Conservation (phyloP, 1,140 invertebrate species). For the Matsumurasca onukii region DNA sequence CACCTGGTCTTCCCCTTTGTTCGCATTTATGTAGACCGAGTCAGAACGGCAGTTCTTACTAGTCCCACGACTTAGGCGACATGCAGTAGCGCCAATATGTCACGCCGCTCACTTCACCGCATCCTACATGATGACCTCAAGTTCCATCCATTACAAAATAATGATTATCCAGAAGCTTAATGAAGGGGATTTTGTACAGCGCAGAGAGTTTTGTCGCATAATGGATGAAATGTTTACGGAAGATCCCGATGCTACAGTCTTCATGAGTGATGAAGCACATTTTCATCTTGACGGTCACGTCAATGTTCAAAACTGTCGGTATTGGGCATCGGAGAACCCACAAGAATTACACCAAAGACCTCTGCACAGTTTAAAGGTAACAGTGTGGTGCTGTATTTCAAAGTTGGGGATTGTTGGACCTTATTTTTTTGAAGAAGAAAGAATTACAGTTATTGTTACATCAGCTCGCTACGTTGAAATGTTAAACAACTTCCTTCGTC, state of each 20-base stretch:
- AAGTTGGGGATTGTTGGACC: conserved; percentile 35
- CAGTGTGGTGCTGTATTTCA: conserved; percentile 41
- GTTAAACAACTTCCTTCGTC: conserved; percentile 34
- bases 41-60: conserved; percentile 12
- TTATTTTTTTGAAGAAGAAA: conserved; percentile 3
- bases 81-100: conserved; percentile 11
- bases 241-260: conserved; percentile 35
- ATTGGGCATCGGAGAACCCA: conserved; percentile 42
- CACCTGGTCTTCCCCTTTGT: conserved; percentile 26
- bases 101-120: conserved; percentile 19
- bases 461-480: conserved; percentile 35
- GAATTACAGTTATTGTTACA: conserved; percentile 18
- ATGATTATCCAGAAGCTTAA: conserved; percentile 21
- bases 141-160: background rate
- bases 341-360: conserved; percentile 42
- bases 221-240: conserved; percentile 19
- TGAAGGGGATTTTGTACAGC: conserved; percentile 22
- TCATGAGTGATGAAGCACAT: conserved; percentile 46
- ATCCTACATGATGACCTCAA: conserved; percentile 25
- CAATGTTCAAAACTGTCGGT: conserved; percentile 46
- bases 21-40: conserved; percentile 33
- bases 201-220: conserved; percentile 28
- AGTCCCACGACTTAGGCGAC: conserved; percentile 29
- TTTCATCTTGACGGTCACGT: conserved; percentile 46
- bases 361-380: conserved; percentile 44